phyloP scores from a whole-genome alignment of 1,140 invertebrate genomes.

The Drusus annulatus region DNA sequence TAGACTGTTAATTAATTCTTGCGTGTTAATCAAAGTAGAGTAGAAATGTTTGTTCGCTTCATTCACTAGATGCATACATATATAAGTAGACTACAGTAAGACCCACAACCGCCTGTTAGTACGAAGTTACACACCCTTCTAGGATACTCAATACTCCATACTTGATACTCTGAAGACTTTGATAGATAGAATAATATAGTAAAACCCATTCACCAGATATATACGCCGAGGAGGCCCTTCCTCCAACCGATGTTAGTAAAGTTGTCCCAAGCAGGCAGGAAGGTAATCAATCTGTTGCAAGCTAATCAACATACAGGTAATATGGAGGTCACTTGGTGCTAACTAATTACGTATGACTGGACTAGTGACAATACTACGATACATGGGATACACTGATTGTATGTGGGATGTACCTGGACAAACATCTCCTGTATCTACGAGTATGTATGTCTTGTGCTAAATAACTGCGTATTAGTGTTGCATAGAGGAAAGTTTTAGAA shows the following conservation, averaged over 20 bases:
- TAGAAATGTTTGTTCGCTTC: slow-evolving; percentile 23
- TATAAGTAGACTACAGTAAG: slow-evolving; percentile 26
- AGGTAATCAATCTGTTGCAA: slow-evolving; percentile 61
- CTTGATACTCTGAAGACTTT: slow-evolving; percentile 19
- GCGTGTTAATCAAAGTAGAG: slow-evolving; percentile 4
- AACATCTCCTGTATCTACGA: background rate
- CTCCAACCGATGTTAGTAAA: slow-evolving; percentile 52
- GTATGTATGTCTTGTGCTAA: slow-evolving; percentile 2
- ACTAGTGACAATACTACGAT: slow-evolving; percentile 4
- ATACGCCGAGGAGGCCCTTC: slow-evolving; percentile 32
- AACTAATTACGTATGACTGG: slow-evolving; percentile 38
- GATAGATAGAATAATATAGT: slow-evolving; percentile 24
- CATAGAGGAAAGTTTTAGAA: slow-evolving; percentile 36
- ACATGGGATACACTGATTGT: too few relatives aligned
- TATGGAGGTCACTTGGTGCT: slow-evolving; percentile 35
- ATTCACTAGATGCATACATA: slow-evolving; percentile 45
- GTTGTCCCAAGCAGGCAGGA: slow-evolving; percentile 71
- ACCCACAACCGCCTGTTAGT: slow-evolving; percentile 42
- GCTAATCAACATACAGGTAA: slow-evolving; percentile 26
- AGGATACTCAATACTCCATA: too few relatives aligned
- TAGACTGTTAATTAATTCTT: slow-evolving; percentile 47
- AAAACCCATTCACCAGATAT: slow-evolving; percentile 53
- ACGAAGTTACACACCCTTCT: slow-evolving; percentile 36
- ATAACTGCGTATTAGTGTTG: slow-evolving; percentile 41
- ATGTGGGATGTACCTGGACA: background rate